Base-by-base conservation (phyloP, 1,140 invertebrate species). In the Musca vetustissima region DNA sequence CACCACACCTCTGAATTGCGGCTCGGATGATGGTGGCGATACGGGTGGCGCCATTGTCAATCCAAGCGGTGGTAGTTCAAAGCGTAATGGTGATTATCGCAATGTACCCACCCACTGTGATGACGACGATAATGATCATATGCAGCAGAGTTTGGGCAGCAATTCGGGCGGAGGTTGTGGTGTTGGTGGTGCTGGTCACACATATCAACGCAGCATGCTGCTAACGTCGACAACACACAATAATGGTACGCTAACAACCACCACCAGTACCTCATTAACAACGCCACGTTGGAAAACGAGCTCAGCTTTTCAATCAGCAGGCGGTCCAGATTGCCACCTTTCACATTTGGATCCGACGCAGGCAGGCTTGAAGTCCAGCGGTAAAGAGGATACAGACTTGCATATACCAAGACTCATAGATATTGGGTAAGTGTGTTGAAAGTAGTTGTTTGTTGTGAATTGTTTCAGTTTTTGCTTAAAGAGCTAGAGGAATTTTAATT, bases 21-120 rank as follows among this genome's bases (percentile, higher is more conserved):
- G 67, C 36, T 68, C 61, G 17, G 66, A 65, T 25, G 68, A 70
- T 66, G 76, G 70, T 14, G 72, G 69, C 66, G 66, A 57, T 50
- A 50, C 49, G 55, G 75, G 70, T 32, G 71, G 71, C 66, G 80
- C 81, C 0, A 75, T 81, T 19, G 83, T 85, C n/a, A 77, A 76
- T 66, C 76, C 82, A 28, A 80, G 75, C 48, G 76, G 77, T 52
- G 77, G 66, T 19, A 68, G 67, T 32, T 28, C 59, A 19, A 73
- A 86, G 73, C 88, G 87, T 71, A 85, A 89, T 71, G 89, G 89
- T 15, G 89, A 90, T 73, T 91, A 91, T 76, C 84, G 89, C 71
- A 88, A 89, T 69, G 87, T 91, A 52, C 88, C 90, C 19, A 88
- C 85, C 47, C 76, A 79, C 67, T 80, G 78, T 21, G 87, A 87